phyloP scores from a whole-genome alignment of 2,888 invertebrate genomes.

The Dynastes hyllus region DNA sequence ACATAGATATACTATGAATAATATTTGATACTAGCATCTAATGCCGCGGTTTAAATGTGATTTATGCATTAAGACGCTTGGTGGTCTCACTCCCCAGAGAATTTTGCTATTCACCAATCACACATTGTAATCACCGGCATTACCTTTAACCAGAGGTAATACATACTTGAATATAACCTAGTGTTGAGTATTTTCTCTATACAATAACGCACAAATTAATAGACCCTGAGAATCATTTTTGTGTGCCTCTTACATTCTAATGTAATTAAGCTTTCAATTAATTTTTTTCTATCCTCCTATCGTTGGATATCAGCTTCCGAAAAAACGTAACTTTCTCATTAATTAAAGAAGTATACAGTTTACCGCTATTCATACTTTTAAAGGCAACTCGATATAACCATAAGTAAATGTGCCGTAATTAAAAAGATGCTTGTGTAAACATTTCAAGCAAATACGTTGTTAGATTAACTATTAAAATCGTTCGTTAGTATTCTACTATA shows the following conservation, averaged over 20 bases:
- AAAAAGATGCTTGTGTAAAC: constrained; percentile 20
- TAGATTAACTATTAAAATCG: too few relatives aligned
- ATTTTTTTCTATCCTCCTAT: not conserved
- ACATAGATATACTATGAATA: constrained; percentile 36
- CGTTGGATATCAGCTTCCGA: not conserved
- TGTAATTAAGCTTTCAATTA: constrained; percentile 1
- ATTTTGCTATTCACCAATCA: too few relatives aligned
- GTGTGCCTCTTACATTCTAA: not conserved
- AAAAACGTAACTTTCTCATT: constrained; percentile 11
- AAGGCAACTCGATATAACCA: constrained; percentile 11
- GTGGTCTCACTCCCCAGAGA: not conserved
- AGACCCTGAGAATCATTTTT: not conserved
- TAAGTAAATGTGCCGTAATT: constrained; percentile 23
- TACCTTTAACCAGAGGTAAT: too few relatives aligned
- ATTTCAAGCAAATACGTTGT: constrained; percentile 3
- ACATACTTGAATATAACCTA: too few relatives aligned
- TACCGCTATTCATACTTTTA: constrained; percentile 14
- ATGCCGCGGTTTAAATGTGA: constrained; percentile 30
- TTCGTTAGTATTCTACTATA: too few relatives aligned
- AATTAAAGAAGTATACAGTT: not conserved
- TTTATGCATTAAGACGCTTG: constrained; percentile 28
- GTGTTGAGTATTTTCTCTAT: too few relatives aligned
- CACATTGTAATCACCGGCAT: too few relatives aligned
- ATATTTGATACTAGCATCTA: constrained; percentile 42
- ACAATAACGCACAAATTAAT: too few relatives aligned